phyloP scores from a whole-genome alignment of 2,888 invertebrate species.

The Tortricodes alternella region DNA sequence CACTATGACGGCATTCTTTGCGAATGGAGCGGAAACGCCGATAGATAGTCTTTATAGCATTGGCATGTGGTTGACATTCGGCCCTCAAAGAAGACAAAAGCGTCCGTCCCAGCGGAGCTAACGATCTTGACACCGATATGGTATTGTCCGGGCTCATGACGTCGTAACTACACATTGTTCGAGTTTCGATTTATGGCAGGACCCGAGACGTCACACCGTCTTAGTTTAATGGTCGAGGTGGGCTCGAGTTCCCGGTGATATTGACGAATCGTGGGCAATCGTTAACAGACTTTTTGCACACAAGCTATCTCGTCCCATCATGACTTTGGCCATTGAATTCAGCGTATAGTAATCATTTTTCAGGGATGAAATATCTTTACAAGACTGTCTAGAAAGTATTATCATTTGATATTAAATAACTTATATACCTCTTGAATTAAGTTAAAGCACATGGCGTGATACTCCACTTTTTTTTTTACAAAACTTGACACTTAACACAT shows the following conservation, averaged over 20 bases:
- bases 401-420: no score
- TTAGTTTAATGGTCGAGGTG: conserved; percentile 39
- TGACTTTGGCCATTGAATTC: conserved; percentile 5
- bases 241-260: conserved; percentile 45
- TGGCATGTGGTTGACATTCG: conserved; percentile 51
- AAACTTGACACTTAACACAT: no score
- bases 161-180: conserved; percentile 51
- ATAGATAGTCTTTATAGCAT: conserved; percentile 35
- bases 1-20: conserved; percentile 1
- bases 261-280: conserved; percentile 57
- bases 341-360: no score
- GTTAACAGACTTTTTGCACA: conserved; percentile 44
- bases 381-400: no score
- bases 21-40: conserved; percentile 19
- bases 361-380: no score
- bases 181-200: conserved; percentile 51
- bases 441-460: no score
- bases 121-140: conserved; percentile 66
- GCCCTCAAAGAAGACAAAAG: conserved; percentile 60
- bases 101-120: conserved; percentile 38
- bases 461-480: no score
- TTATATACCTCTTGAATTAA: no score
- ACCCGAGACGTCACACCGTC: conserved; percentile 43
- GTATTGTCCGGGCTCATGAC: conserved; percentile 49
- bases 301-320: conserved; percentile 19